Evolutionary conservation across 1,140 invertebrate genomes (phyloP).

Genomic region (Apocrypta bakeri): DNA sequence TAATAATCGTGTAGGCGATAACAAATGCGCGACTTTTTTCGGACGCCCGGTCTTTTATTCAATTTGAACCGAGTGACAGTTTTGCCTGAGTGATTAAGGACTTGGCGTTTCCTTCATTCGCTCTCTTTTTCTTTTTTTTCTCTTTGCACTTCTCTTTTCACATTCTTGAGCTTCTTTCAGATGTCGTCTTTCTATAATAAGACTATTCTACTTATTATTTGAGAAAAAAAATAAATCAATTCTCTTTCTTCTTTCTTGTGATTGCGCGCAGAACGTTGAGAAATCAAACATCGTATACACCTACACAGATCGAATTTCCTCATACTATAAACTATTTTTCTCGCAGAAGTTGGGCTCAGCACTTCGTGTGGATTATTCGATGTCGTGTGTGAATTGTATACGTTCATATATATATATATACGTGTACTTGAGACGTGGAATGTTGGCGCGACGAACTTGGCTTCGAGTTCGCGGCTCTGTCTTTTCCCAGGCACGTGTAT

Average conservation of each 20-base stretch:
- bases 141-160: too few relatives aligned
- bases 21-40: constrained; percentile 15
- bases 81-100: constrained; percentile 18
- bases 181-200: too few relatives aligned
- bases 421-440: constrained; percentile 55
- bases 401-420: background rate
- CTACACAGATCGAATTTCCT: background rate
- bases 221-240: background rate
- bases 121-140: too few relatives aligned
- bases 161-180: background rate
- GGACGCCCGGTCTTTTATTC: background rate
- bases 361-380: background rate
- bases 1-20: constrained; percentile 20
- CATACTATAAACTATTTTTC: background rate
- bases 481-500: background rate
- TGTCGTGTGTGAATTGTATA: background rate
- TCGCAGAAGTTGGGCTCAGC: background rate
- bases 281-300: background rate
- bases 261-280: background rate
- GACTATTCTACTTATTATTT: background rate
- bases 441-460: constrained; percentile 58
- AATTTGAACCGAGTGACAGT: background rate
- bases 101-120: background rate
- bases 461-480: constrained; percentile 48
- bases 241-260: too few relatives aligned